These are phyloP conservation scores for Eucriotettix oculatus DNA, from an alignment of 2,888 invertebrate species.

Conservation along the genomic window DNA sequence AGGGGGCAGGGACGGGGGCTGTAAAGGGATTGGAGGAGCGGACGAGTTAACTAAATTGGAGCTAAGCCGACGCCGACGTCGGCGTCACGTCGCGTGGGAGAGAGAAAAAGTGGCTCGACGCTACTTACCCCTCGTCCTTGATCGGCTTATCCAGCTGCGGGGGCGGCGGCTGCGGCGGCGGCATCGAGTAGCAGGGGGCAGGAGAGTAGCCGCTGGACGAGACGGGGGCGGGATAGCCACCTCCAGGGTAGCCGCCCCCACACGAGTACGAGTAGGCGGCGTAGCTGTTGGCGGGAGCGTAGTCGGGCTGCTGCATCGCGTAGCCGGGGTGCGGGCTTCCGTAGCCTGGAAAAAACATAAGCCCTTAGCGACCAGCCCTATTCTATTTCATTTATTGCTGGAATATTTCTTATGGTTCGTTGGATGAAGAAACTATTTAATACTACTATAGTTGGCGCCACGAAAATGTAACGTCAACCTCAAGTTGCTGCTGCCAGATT, in stretches of 20 bases:
- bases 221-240: conserved; percentile 20
- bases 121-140: conserved; percentile 56
- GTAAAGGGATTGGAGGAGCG: conserved; percentile 3
- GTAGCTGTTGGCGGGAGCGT: conserved; percentile 52
- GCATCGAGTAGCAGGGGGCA: conserved; percentile 71
- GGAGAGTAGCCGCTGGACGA: conserved; percentile 46
- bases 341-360: conserved; percentile 42
- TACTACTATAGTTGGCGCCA: no score
- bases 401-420: no score
- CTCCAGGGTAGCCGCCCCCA: conserved; percentile 37
- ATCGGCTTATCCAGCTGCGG: conserved; percentile 52
- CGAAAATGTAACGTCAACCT: no score
- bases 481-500: no score
- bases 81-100: neutral
- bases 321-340: conserved; percentile 76
- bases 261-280: conserved; percentile 46
- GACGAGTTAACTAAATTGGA: conserved; percentile 7
- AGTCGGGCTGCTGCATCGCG: conserved; percentile 61
- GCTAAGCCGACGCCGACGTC: neutral
- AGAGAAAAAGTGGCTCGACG: neutral
- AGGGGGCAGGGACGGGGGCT: neutral
- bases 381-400: no score
- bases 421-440: no score
- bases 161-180: conserved; percentile 56
- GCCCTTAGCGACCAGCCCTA: no score